Conservation (phyloP, 2,888 invertebrate species). For the Capitulum mitella region DNA sequence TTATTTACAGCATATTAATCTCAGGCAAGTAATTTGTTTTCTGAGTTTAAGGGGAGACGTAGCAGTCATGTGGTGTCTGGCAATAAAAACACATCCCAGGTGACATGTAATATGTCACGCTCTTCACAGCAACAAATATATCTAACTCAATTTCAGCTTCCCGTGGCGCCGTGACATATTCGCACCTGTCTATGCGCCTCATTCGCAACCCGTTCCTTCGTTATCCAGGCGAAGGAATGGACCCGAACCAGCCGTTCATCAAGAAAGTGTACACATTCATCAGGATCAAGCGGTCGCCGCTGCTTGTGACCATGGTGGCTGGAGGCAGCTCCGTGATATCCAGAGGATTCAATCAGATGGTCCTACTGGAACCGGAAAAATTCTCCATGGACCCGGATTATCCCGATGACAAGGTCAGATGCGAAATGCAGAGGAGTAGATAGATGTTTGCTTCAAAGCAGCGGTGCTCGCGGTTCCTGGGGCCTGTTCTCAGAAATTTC, state of each 20-base stretch:
- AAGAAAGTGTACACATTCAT: slow-evolving; percentile 12
- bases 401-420: slow-evolving; percentile 8
- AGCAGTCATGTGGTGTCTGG: too few species aligned
- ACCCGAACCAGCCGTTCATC: slow-evolving; percentile 17
- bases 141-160: too few species aligned
- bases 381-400: slow-evolving; percentile 26
- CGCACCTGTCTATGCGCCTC: too few species aligned
- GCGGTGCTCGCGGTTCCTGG: too few species aligned
- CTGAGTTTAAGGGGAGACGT: too few species aligned
- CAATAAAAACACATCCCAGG: too few species aligned
- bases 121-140: too few species aligned
- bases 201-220: not conserved
- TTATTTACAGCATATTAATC: slow-evolving; percentile 41
- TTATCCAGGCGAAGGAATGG: not conserved
- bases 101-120: too few species aligned
- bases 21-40: slow-evolving; percentile 37
- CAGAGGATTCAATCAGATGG: slow-evolving; percentile 12
- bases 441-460: too few species aligned
- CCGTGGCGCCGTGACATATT: too few species aligned
- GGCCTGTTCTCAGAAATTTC: too few species aligned
- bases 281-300: slow-evolving; percentile 17
- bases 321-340: slow-evolving; percentile 22
- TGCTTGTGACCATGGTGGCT: slow-evolving; percentile 16
- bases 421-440: too few species aligned
- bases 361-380: slow-evolving; percentile 14